Base-by-base conservation (phyloP, 2,797 vertebrate genomes). In the Buceros bicornis region DNA sequence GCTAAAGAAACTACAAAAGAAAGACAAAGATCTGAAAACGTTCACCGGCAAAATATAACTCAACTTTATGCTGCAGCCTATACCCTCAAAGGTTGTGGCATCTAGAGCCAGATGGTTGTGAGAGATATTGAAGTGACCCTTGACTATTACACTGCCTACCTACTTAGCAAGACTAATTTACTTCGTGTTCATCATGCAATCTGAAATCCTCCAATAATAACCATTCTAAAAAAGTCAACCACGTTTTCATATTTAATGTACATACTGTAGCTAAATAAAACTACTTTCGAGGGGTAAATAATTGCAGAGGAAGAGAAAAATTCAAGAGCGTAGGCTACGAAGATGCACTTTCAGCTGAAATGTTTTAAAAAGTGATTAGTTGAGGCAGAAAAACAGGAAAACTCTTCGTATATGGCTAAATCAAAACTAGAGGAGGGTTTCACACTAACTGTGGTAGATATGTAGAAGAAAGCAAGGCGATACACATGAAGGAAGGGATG, bases 291-390 rank as follows among this genome's bases (percentile, higher is more conserved):
- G 90, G 96, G 95, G 86, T 97, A 97, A 97, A 96, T 97, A 97
- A 97, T 96, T 96, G 93, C 93, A 94, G 86, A 95, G 94, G 95
- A 97, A 95, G 93, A 95, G 93, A 96, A 94, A 96, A 95, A 96
- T 93, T 97, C 90, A 92, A 96, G 93, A 95, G 94, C 54, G 81
- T 95, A 95, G 95, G 93, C 93, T 97, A 94, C 61, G 92, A 95
- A 97, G 95, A 97, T 97, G 95, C 93, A 93, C 78, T 97, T 94
- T 87, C 94, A 97, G 93, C 91, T 97, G 94, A 94, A 94, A 69
- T 69, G 88, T 93, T 94, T 94, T 87, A 71, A 96, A 95, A 97
- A 92, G 72, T 14, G 5, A 90, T 93, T 83, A 74, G 71, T 61
- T 89, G 91, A 96, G 74, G 71, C 78, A 96, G 86, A 95, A 89